phyloP scores from a whole-genome alignment of 2,113 vertebrate species.

The Climacteris rufus region DNA sequence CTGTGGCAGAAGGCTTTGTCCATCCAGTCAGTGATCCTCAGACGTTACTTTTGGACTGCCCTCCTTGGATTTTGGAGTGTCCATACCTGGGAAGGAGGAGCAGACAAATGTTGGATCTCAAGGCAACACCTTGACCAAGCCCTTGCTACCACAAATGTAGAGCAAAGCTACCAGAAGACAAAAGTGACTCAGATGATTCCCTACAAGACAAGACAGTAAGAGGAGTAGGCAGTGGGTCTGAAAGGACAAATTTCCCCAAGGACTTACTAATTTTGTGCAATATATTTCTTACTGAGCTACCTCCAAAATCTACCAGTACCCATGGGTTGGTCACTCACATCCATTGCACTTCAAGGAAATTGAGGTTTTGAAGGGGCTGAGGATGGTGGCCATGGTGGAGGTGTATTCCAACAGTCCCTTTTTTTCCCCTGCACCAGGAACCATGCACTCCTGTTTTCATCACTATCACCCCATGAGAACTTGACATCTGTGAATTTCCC shows the following conservation, averaged over 20 bases:
- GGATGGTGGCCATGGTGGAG: fast-evolving
- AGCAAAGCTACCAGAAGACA: neutral
- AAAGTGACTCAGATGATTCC: neutral
- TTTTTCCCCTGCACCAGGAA: neutral
- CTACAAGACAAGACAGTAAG: neutral
- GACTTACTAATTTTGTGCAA: neutral
- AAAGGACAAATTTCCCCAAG: neutral
- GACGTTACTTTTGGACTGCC: neutral
- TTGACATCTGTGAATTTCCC: neutral
- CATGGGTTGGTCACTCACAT: neutral
- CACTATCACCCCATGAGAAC: neutral
- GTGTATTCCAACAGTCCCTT: neutral
- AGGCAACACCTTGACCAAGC: neutral
- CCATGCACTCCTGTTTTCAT: neutral
- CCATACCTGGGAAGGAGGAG: neutral
- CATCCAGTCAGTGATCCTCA: neutral
- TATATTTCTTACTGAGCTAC: neutral
- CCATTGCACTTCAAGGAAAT: neutral
- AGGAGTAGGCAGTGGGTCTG: neutral
- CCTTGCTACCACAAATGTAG: neutral
- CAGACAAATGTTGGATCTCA: neutral
- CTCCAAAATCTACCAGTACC: neutral
- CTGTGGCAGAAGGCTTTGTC: neutral
- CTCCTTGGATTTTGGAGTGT: neutral
- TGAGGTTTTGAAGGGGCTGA: neutral